phyloP scores from a whole-genome alignment of 2,797 vertebrate genomes.

The Sternarchorhynchus goeldii region DNA sequence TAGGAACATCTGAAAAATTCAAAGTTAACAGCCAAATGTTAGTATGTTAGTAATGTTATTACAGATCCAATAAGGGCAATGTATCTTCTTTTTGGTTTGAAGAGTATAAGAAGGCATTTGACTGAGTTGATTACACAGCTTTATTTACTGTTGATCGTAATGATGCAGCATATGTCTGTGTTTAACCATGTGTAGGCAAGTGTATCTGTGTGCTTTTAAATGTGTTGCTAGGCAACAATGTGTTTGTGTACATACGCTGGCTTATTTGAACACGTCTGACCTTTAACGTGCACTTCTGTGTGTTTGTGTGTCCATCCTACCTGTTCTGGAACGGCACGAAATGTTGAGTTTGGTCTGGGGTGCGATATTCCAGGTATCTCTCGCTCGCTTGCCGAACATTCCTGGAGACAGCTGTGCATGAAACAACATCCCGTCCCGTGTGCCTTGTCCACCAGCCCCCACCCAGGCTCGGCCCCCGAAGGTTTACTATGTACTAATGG shows the following conservation, averaged over 20 bases:
- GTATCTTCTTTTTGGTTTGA: too few relatives aligned
- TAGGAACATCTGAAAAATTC: not conserved
- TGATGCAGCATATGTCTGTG: not conserved
- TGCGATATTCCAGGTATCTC: conserved; percentile 42
- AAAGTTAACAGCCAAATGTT: too few relatives aligned
- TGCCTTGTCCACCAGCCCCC: not conserved
- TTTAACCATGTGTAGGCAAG: not conserved
- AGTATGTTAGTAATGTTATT: too few relatives aligned
- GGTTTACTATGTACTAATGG: too few relatives aligned
- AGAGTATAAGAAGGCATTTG: too few relatives aligned
- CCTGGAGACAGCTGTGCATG: conserved; percentile 39
- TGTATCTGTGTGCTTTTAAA: not conserved
- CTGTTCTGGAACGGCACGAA: conserved; percentile 14
- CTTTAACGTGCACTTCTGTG: conserved; percentile 20
- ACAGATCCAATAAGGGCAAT: too few relatives aligned
- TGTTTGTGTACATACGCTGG: conserved; percentile 33
- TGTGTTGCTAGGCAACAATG: conserved; percentile 20
- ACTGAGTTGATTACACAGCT: not conserved
- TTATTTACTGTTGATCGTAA: too few relatives aligned
- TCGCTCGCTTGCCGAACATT: conserved; percentile 29
- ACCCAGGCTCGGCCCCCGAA: not conserved
- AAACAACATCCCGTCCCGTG: conserved; percentile 45
- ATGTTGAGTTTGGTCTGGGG: conserved; percentile 1
- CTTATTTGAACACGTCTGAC: conserved; percentile 11
- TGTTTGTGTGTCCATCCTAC: conserved; percentile 30